Conservation (phyloP, 2,113 vertebrate species). For the Malurus alboscapulatus region DNA sequence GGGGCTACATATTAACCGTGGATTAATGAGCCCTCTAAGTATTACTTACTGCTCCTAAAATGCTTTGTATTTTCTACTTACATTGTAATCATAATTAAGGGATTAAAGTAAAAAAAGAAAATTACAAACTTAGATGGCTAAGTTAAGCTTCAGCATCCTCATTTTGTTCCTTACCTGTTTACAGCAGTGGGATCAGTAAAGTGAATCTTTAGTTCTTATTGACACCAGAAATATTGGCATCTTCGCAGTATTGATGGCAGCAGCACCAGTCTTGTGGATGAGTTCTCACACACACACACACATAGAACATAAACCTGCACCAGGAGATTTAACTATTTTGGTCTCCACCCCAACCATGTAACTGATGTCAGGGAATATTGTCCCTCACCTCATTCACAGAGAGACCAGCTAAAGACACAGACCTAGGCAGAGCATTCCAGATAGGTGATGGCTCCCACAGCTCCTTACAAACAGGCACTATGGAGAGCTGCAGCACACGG, state of each 20-base stretch:
- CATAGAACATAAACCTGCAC: neutral
- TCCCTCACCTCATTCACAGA: neutral
- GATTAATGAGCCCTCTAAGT: conserved; percentile 28
- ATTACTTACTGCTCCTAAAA: conserved; percentile 14
- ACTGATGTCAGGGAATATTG: neutral
- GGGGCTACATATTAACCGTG: neutral
- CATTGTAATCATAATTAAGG: conserved; percentile 26
- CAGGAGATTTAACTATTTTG: neutral
- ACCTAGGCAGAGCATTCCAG: neutral
- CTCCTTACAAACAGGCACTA: rapidly evolving
- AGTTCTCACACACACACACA: neutral
- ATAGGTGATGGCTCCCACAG: rapidly evolving
- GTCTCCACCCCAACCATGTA: neutral
- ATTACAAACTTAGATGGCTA: neutral
- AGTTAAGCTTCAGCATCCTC: neutral
- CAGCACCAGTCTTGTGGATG: neutral
- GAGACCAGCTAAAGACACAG: neutral
- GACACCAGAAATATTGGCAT: neutral
- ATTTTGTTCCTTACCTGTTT: neutral
- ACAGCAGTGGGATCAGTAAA: rapidly evolving
- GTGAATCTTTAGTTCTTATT: neutral
- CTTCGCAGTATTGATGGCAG: neutral
- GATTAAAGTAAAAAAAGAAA: conserved; percentile 1
- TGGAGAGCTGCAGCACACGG: neutral
- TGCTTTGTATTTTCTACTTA: conserved; percentile 36